Percentiles rank a stretch among this genome's conserved stretches.
Evolutionary conservation across 1,140 invertebrate genomes (phyloP).

Genomic region (Glomeris maerens): DNA sequence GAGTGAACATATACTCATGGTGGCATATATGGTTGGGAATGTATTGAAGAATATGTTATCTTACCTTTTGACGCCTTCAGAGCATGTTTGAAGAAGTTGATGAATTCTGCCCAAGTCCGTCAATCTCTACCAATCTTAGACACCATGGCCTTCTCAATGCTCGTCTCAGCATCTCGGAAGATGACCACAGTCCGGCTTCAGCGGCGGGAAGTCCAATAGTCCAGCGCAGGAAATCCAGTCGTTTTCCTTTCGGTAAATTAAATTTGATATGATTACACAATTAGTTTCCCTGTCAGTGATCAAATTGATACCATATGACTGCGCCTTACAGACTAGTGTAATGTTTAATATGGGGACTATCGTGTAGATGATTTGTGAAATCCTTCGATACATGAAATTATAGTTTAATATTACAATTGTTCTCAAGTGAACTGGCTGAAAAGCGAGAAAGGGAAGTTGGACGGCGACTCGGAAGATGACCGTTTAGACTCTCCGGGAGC

Average conservation of each 20-base stretch:
- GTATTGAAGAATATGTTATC: no score
- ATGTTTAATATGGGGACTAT: no score
- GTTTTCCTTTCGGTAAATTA: conserved; percentile 18
- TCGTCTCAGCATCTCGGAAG: conserved; percentile 23
- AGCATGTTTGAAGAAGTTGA: conserved; percentile 24
- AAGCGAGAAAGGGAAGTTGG: conserved; percentile 18
- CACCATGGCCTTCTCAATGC: conserved; percentile 25
- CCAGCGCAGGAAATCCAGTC: conserved; percentile 15
- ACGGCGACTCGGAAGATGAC: conserved; percentile 39
- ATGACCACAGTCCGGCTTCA: conserved; percentile 15
- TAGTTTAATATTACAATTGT: conserved; percentile 10
- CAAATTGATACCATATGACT: no score
- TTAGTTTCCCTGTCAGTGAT: background rate
- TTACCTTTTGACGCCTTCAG: conserved; percentile 18
- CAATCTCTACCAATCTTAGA: no score
- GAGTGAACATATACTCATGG: no score
- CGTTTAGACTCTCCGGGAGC: conserved; percentile 42
- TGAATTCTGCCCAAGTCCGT: conserved; percentile 19
- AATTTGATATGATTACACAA: background rate
- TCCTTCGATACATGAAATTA: no score
- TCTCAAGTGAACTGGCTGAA: conserved; percentile 51
- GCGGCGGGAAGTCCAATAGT: conserved; percentile 8
- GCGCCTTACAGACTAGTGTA: no score
- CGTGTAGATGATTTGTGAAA: no score
- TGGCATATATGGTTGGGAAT: background rate